Evolutionary conservation across 2,888 invertebrate genomes (phyloP).

Genomic region (Prenolepis imparis): DNA sequence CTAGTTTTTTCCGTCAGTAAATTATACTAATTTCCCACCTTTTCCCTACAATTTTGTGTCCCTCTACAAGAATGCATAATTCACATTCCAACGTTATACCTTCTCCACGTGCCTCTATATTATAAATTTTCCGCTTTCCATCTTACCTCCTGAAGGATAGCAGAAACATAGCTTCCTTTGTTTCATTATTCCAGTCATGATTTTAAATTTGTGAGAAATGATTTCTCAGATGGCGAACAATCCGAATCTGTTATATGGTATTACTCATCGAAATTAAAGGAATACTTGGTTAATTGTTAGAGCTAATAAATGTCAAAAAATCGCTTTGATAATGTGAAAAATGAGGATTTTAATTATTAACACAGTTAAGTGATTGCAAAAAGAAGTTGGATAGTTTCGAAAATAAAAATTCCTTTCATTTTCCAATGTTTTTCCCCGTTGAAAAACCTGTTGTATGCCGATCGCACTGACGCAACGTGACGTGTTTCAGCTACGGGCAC

Average conservation of each 20-base stretch:
- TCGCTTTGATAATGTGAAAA: background rate
- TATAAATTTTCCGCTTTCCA: slow-evolving; percentile 38
- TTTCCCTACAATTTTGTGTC: slow-evolving; percentile 39
- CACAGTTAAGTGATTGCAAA: background rate
- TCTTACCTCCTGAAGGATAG: background rate
- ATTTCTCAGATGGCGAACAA: background rate
- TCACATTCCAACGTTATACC: slow-evolving; percentile 52
- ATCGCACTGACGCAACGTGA: slow-evolving; percentile 40
- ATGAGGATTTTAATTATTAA: background rate
- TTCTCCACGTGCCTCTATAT: background rate
- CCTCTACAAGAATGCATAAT: slow-evolving; percentile 44
- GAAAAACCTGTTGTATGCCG: slow-evolving; percentile 2
- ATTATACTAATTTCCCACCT: slow-evolving; percentile 55
- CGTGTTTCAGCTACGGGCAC: slow-evolving; percentile 40
- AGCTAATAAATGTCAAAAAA: background rate
- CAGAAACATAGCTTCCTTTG: background rate
- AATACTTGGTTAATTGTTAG: background rate
- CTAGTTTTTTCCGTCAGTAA: slow-evolving; percentile 33
- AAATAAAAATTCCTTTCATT: slow-evolving; percentile 7
- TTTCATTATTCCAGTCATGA: background rate
- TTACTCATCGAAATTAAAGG: background rate
- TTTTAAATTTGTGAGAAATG: background rate
- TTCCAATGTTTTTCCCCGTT: slow-evolving; percentile 30
- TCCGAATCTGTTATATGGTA: background rate
- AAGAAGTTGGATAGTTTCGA: background rate